Evolutionary conservation across 2,113 vertebrate genomes (phyloP).

Genomic region (Notothenia rossii): DNA sequence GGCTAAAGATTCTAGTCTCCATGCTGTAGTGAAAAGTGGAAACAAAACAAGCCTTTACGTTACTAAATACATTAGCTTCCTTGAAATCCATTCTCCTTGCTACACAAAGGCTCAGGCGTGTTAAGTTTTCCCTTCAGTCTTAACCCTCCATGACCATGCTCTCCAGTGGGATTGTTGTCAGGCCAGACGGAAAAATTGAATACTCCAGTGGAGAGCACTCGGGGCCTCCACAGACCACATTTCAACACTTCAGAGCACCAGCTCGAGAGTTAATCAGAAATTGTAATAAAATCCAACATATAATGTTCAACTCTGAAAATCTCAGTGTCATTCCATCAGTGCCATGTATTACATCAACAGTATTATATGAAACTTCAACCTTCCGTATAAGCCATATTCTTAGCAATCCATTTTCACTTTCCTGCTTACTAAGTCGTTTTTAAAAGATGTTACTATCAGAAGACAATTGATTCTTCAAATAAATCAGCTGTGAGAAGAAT

Average conservation of each 20-base stretch:
- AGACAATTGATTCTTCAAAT: too few relatives aligned
- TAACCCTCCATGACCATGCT: constrained; percentile 53
- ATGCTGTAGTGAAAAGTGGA: background rate
- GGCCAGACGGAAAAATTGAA: constrained; percentile 71
- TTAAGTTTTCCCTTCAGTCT: constrained; percentile 52
- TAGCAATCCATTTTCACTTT: background rate
- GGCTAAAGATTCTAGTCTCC: background rate
- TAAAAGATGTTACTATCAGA: too few relatives aligned
- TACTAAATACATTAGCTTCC: background rate
- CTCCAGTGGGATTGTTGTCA: constrained; percentile 66
- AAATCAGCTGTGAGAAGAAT: background rate
- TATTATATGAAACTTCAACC: background rate
- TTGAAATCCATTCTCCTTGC: background rate
- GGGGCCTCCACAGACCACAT: constrained; percentile 44
- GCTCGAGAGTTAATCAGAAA: constrained; percentile 56
- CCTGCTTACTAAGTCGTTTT: background rate
- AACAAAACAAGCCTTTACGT: background rate
- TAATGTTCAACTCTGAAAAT: constrained; percentile 27
- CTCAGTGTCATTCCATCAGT: constrained; percentile 14
- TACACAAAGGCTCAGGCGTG: constrained; percentile 25
- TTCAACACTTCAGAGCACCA: constrained; percentile 53
- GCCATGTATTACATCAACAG: constrained; percentile 6
- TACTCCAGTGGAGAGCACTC: constrained; percentile 61
- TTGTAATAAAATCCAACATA: constrained; percentile 35
- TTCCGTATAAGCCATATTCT: background rate